Evolutionary conservation across 1,140 invertebrate genomes (phyloP), one percentile per base, ranked within the genome.

Genomic region (Triops longicaudatus): DNA sequence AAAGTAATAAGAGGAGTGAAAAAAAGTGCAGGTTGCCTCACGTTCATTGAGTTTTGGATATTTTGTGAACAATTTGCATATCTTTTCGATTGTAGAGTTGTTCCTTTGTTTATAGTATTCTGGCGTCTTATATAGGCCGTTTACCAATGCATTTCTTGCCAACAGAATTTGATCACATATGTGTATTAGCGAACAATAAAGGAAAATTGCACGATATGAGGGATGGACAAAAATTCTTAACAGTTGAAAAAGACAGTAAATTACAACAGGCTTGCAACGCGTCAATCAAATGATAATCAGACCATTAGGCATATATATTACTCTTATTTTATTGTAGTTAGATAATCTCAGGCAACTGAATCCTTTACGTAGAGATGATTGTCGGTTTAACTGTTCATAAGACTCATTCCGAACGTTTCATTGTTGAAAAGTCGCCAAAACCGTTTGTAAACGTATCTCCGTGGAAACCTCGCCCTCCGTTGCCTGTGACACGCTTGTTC

Each of bases 401-500:
- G 2, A 37, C 12, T n/a, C 26, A 73, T 41, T 43, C 44, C 12
- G 37, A 27, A 26, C 73, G 41, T 42, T 77, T 75, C 77, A 77
- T 77, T 17, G 77, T 77, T 9, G 50, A 71, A 73, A 77, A 77
- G 31, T 71, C 37, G 10, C 77, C 77, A 37, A 77, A 77, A 7
- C 77, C 77, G 27, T 73, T 44, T n/a, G 37, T 77, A 41, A 77
- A 77, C 14, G 72, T 77, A 27, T 77, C 77, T 10, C 72, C 77
- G 41, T 77, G 77, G 12, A 77, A 74, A 12, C 77, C 77, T 7
- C 72, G 50, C 26, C 72, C 72, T 26, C 77, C 77, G 31, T 74
- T 75, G 26, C 74, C 74, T 2, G 74, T 75, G 14, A 75, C 37
- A 5, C 74, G 74, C 22, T 75, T 75, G 74, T 75, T 75, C 37